Evolutionary conservation across 2,797 vertebrate genomes (phyloP), one percentile per base, ranked within the genome.

Genomic region (Cossypha caffra): DNA sequence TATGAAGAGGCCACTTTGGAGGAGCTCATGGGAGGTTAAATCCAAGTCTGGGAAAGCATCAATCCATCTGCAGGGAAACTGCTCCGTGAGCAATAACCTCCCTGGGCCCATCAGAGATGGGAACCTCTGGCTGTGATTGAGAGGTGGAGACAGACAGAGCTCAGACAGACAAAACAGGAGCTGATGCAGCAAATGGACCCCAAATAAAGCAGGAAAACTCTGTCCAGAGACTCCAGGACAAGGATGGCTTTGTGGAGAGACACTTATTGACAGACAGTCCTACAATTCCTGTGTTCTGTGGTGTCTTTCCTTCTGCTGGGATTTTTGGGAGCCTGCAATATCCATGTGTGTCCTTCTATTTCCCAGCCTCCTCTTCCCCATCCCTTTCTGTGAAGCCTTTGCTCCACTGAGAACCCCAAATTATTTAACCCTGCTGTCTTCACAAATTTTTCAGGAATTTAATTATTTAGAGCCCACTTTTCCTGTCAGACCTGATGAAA

Each of bases 81-180:
- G 88, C 95, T 94, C 89, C 2, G 50, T 68, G 81, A 94, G 90
- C 95, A 94, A 95, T 96, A 96, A 50, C 42, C 19, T 51, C 86
- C 74, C n/a, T 16, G 57, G 50, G 62, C 21, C 78, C 78, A 54
- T 72, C 6, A 1, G 91, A 62, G 85, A 90, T 50, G 84, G 88
- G 88, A 92, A 82, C 86, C 77, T 24, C 67, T 88, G 92, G 76
- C 82, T 83, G 87, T 61, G 78, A 88, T 55, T 29, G 67, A 66
- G 68, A 58, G 76, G 66, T 64, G 74, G 77, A 95, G 92, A 84
- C 83, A 86, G 86, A 24, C 71, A 87, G 74, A 85, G 51, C 63
- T 90, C 79, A 89, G 86, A 73, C 77, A 55, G 88, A 37, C 19
- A 77, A 91, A 90, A 76, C 45, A 50, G 42, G 24, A 71, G 45